Conservation (phyloP, 2,797 vertebrate genomes). For the Danio albolineatus region DNA sequence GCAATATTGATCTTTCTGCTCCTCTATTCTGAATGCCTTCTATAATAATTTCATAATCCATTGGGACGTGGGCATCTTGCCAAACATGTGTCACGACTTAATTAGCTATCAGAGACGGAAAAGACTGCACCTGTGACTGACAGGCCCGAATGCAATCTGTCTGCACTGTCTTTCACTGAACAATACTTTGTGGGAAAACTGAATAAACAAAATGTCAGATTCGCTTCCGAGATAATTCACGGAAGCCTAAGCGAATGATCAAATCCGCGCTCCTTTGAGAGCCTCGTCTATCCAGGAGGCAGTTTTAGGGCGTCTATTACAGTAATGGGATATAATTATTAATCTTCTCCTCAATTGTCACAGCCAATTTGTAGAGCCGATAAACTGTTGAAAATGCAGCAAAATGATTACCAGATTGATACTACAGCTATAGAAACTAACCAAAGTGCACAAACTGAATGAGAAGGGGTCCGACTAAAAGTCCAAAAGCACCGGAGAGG, state of each 20-base stretch:
- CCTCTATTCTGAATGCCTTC: slow-evolving; percentile 62
- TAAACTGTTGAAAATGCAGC: slow-evolving; percentile 12
- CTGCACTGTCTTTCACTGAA: slow-evolving; percentile 41
- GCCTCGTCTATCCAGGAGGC: slow-evolving; percentile 29
- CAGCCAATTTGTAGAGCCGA: background rate
- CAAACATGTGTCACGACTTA: slow-evolving; percentile 72
- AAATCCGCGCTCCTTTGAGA: slow-evolving; percentile 22
- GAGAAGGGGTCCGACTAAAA: slow-evolving; percentile 10
- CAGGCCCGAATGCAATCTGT: slow-evolving; percentile 55
- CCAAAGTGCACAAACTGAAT: background rate
- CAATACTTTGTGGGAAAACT: slow-evolving; percentile 52
- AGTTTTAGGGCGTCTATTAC: slow-evolving; percentile 23
- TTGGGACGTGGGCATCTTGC: slow-evolving; percentile 62
- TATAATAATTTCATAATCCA: slow-evolving; percentile 65
- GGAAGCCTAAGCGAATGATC: slow-evolving; percentile 32
- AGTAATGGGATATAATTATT: slow-evolving; percentile 40
- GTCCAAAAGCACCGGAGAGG: slow-evolving; percentile 12
- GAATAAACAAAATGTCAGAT: slow-evolving; percentile 60
- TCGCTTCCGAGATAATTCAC: slow-evolving; percentile 51
- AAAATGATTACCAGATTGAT: background rate
- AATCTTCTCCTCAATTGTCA: slow-evolving; percentile 42
- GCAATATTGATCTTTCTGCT: slow-evolving; percentile 60
- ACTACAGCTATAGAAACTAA: background rate
- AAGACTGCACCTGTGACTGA: slow-evolving; percentile 62
- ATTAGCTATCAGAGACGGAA: slow-evolving; percentile 73